Percentiles rank a stretch among this genome's conserved stretches.
These are phyloP conservation scores for Plectus sambesii DNA, from an alignment of 1,140 invertebrate genomes.

Conservation along the genomic window DNA sequence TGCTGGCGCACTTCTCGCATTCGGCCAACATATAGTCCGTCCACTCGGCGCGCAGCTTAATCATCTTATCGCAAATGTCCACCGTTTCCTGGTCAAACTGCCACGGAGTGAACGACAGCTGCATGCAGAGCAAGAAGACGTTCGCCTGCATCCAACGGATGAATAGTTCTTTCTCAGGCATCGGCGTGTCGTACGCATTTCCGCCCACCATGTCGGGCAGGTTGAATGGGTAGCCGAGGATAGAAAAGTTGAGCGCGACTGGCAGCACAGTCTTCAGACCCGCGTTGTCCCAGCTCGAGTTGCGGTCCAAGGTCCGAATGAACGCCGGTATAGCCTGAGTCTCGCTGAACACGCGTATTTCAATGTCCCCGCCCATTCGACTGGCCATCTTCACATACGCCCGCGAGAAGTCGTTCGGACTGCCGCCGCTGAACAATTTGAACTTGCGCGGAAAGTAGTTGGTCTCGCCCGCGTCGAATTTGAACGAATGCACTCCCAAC, in stretches of 20 bases:
- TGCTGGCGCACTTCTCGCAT: conserved; percentile 56
- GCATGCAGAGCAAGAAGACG: conserved; percentile 70
- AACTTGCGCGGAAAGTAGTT: too few species aligned
- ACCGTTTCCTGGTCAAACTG: conserved; percentile 62
- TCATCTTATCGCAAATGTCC: conserved; percentile 57
- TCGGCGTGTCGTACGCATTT: conserved; percentile 54
- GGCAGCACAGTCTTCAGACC: conserved; percentile 73
- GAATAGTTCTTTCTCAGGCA: conserved; percentile 66
- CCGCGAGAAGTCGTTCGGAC: conserved; percentile 55
- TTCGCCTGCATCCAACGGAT: conserved; percentile 77
- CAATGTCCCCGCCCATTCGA: conserved; percentile 58
- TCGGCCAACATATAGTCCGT: conserved; percentile 55
- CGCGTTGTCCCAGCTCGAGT: conserved; percentile 67
- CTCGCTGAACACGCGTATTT: conserved; percentile 65
- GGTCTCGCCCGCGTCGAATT: conserved; percentile 82
- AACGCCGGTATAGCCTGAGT: conserved; percentile 68
- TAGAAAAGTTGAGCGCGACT: conserved; percentile 62
- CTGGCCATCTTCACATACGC: conserved; percentile 58
- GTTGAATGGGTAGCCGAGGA: conserved; percentile 71
- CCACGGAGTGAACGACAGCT: conserved; percentile 79
- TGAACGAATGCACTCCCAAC: conserved; percentile 68
- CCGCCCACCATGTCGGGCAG: conserved; percentile 85
- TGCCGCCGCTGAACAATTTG: too few species aligned
- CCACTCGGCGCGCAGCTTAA: conserved; percentile 59
- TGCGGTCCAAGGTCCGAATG: conserved; percentile 76